Evolutionary conservation across 2,888 invertebrate genomes (phyloP).

Genomic region (Plagiodera versicolora): DNA sequence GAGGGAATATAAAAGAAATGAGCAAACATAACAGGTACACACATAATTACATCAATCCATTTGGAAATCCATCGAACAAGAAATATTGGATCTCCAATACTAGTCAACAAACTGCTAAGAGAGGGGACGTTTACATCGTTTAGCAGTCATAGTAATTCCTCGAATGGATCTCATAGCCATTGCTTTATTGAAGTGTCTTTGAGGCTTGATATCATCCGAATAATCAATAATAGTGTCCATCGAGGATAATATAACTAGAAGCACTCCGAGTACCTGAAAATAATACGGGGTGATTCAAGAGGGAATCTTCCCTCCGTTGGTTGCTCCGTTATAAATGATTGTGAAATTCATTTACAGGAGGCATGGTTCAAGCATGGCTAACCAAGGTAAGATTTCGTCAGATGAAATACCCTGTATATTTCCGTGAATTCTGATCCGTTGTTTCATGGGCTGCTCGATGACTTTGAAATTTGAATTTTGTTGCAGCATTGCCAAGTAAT

Average conservation of each 20-base stretch:
- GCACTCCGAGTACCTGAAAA: conserved; percentile 75
- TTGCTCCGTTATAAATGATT: too few species aligned
- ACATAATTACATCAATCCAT: conserved; percentile 21
- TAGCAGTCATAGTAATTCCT: conserved; percentile 44
- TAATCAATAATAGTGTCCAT: conserved; percentile 59
- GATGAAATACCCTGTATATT: too few species aligned
- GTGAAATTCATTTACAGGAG: too few species aligned
- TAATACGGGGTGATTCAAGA: too few species aligned
- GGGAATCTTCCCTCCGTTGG: too few species aligned
- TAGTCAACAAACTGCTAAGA: conserved; percentile 28
- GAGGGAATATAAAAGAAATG: conserved; percentile 14
- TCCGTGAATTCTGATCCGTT: too few species aligned
- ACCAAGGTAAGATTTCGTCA: too few species aligned
- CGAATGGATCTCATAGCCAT: conserved; percentile 86
- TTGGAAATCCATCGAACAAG: conserved; percentile 18
- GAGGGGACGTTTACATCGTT: conserved; percentile 42
- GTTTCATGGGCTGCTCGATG: too few species aligned
- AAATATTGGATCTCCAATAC: conserved; percentile 14
- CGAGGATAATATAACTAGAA: conserved; percentile 80
- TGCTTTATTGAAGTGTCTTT: conserved; percentile 84
- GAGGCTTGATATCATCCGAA: conserved; percentile 66
- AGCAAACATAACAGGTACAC: conserved; percentile 27
- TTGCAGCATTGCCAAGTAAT: too few species aligned
- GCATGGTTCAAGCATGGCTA: too few species aligned
- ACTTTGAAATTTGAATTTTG: too few species aligned